A percentile compares a stretch with the other conserved stretches of the same genome.
These are phyloP conservation scores for Aelia acuminata DNA, from an alignment of 2,888 invertebrate genomes.

Conservation along the genomic window DNA sequence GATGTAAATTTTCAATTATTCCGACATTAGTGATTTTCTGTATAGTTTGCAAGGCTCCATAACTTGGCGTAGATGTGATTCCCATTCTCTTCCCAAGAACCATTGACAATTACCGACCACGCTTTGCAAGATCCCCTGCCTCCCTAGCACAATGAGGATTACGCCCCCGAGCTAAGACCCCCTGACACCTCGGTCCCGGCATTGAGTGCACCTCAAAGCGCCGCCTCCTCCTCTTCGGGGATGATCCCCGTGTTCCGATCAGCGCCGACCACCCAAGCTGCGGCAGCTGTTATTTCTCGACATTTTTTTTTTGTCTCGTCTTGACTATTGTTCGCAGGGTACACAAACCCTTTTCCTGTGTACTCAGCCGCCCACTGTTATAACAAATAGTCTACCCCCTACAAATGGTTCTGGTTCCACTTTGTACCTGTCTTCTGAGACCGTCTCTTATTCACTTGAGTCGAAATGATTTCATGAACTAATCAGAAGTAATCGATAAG, in stretches of 20 bases:
- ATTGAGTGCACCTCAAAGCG: constrained; percentile 31
- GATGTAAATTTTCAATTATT: too few species aligned
- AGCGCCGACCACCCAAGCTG: constrained; percentile 33
- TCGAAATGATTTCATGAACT: background rate
- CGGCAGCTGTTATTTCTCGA: constrained; percentile 45
- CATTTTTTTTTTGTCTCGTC: background rate
- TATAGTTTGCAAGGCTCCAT: background rate
- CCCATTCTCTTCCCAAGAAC: background rate
- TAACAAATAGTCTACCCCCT: background rate
- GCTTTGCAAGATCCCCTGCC: background rate
- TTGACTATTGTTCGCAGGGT: constrained; percentile 13
- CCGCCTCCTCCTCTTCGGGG: background rate
- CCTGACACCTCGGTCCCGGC: background rate
- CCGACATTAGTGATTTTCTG: background rate
- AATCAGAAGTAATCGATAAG: background rate
- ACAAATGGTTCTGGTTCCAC: constrained; percentile 44
- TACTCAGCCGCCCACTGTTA: constrained; percentile 31
- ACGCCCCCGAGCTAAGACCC: background rate
- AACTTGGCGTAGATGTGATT: background rate
- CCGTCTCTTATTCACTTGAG: background rate
- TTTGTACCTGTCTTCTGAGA: constrained; percentile 17
- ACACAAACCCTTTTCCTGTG: constrained; percentile 39
- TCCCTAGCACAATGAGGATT: background rate
- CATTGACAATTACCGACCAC: background rate
- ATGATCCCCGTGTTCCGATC: background rate